Conservation (phyloP, 2,797 vertebrate species). For the Graptemys geographica region DNA sequence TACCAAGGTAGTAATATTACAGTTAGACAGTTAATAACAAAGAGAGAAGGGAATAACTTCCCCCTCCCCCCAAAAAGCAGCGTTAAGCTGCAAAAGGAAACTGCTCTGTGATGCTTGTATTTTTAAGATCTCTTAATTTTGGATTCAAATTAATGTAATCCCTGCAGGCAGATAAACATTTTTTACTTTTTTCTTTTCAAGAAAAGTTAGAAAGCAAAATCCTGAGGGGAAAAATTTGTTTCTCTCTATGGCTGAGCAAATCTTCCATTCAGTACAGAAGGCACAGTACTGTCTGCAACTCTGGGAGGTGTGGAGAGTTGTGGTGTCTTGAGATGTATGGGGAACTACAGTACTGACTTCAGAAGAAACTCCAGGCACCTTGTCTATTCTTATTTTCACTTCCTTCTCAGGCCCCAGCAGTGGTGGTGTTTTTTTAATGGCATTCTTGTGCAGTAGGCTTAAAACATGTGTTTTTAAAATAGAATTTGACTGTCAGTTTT, state of each 20-base stretch:
- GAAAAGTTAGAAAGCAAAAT: neutral
- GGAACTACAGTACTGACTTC: neutral
- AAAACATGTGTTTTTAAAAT: neutral
- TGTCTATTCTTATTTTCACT: neutral
- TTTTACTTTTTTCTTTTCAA: neutral
- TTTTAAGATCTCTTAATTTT: constrained; percentile 22
- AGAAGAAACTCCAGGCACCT: neutral
- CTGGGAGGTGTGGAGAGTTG: neutral
- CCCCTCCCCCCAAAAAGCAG: neutral
- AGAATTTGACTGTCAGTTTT: neutral
- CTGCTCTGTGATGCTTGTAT: neutral
- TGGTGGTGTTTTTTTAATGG: neutral
- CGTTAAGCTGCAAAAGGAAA: neutral
- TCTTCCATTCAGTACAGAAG: neutral
- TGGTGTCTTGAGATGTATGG: accelerated
- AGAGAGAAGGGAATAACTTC: neutral
- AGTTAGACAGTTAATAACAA: neutral
- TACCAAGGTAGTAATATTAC: neutral
- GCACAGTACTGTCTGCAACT: neutral
- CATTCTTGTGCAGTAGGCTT: neutral
- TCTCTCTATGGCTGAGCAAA: neutral
- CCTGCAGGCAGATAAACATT: neutral
- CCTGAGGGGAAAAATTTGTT: neutral
- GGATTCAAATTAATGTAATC: neutral
- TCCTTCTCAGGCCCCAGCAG: neutral